phyloP scores from a whole-genome alignment of 2,888 invertebrate species.

The Diogma glabrata region DNA sequence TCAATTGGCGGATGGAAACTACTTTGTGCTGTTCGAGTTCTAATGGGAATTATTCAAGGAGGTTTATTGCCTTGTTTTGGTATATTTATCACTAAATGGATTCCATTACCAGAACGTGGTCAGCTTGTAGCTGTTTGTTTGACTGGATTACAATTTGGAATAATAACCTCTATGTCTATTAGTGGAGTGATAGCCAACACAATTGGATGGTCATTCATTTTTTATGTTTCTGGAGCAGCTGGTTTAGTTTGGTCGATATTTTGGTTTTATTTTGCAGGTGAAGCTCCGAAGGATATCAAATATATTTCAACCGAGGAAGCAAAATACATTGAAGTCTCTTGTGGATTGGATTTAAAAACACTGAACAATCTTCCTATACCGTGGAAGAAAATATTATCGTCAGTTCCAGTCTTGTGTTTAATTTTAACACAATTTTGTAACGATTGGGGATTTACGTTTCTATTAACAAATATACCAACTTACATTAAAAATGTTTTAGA shows the following conservation, averaged over 20 bases:
- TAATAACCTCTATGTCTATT: conserved; percentile 49
- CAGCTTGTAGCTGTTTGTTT: conserved; percentile 43
- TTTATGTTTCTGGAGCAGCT: conserved; percentile 47
- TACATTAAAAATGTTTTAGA: conserved; percentile 51
- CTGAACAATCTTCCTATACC: conserved; percentile 32
- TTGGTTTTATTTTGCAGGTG: conserved; percentile 46
- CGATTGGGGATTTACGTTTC: conserved; percentile 62
- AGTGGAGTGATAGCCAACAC: conserved; percentile 49
- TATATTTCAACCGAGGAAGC: conserved; percentile 44
- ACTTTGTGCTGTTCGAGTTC: conserved; percentile 51
- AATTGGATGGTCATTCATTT: conserved; percentile 55
- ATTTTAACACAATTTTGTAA: conserved; percentile 52
- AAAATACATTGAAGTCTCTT: conserved; percentile 42
- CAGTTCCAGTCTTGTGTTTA: conserved; percentile 48
- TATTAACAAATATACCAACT: conserved; percentile 57
- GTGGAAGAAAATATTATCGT: conserved; percentile 50
- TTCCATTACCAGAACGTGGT: conserved; percentile 48
- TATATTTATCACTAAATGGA: conserved; percentile 65
- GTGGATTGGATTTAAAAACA: not conserved
- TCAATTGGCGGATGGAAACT: conserved; percentile 44
- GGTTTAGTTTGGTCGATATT: conserved; percentile 41
- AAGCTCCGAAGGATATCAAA: conserved; percentile 43
- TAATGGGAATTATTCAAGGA: conserved; percentile 65
- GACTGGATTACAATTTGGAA: conserved; percentile 56
- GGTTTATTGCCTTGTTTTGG: conserved; percentile 61